Evolutionary conservation across 2,113 vertebrate species (phyloP).

Genomic region (Oreotragus oreotragus): DNA sequence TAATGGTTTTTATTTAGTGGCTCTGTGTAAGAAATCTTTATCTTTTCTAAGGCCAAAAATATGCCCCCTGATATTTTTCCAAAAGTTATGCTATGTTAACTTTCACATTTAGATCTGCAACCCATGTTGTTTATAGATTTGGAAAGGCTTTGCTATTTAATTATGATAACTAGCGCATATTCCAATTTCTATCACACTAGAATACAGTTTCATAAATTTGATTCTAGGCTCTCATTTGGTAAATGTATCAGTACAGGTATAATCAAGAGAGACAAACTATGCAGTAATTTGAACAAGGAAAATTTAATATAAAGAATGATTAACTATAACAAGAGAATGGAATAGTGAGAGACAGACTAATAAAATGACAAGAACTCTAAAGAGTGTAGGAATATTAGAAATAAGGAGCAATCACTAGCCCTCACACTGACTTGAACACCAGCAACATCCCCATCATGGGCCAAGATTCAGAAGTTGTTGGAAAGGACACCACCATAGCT

Average conservation of each 20-base stretch:
- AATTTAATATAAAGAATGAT: not conserved
- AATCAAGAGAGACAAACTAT: not conserved
- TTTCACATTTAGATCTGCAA: not conserved
- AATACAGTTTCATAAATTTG: not conserved
- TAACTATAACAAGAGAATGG: not conserved
- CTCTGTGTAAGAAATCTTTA: not conserved
- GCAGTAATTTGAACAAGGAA: not conserved
- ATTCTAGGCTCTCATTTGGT: not conserved
- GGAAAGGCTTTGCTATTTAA: not conserved
- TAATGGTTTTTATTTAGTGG: not conserved
- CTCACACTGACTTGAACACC: not conserved
- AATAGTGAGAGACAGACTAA: not conserved
- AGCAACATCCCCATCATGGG: fast-evolving
- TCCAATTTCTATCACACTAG: not conserved
- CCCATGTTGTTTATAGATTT: not conserved
- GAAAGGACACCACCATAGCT: not conserved
- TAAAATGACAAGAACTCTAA: not conserved
- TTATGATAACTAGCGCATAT: not conserved
- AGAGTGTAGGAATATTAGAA: not conserved
- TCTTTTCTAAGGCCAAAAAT: not conserved
- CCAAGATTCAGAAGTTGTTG: not conserved
- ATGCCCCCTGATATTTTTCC: not conserved
- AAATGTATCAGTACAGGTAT: not conserved
- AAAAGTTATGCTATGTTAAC: not conserved
- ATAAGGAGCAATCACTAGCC: not conserved